These are phyloP conservation scores for Conomelus anceps DNA, from an alignment of 2,888 invertebrate species.

Conservation along the genomic window DNA sequence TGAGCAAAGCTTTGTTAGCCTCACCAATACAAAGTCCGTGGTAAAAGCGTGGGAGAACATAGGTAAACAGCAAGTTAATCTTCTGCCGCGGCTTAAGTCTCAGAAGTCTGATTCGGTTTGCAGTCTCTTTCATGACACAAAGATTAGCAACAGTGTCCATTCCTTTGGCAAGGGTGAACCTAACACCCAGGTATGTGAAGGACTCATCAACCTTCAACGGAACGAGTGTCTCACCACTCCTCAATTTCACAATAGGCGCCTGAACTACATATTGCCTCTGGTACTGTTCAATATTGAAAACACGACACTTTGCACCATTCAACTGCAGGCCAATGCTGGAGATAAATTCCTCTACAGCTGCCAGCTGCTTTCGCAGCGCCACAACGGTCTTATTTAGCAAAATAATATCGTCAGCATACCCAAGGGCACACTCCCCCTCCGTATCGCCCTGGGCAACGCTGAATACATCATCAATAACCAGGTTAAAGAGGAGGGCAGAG, in stretches of 20 bases:
- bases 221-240: too few relatives aligned
- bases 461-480: constrained; percentile 17
- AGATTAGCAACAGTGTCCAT: not conserved
- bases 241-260: too few relatives aligned
- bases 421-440: constrained; percentile 11
- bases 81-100: too few relatives aligned
- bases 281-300: not conserved
- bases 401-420: constrained; percentile 23
- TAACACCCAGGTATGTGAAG: constrained; percentile 14
- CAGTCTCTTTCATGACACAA: not conserved
- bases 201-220: too few relatives aligned
- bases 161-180: not conserved
- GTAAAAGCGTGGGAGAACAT: too few relatives aligned
- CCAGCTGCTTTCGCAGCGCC: not conserved
- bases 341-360: not conserved
- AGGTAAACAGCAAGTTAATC: too few relatives aligned
- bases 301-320: constrained; percentile 1
- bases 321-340: constrained; percentile 13
- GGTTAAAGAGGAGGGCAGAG: constrained; percentile 23
- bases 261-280: not conserved
- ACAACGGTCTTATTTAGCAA: not conserved
- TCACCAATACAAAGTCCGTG: too few relatives aligned
- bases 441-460: not conserved
- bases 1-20: too few relatives aligned
- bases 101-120: too few relatives aligned